phyloP scores from a whole-genome alignment of 2,797 vertebrate species.

The Sebastes umbrosus region DNA sequence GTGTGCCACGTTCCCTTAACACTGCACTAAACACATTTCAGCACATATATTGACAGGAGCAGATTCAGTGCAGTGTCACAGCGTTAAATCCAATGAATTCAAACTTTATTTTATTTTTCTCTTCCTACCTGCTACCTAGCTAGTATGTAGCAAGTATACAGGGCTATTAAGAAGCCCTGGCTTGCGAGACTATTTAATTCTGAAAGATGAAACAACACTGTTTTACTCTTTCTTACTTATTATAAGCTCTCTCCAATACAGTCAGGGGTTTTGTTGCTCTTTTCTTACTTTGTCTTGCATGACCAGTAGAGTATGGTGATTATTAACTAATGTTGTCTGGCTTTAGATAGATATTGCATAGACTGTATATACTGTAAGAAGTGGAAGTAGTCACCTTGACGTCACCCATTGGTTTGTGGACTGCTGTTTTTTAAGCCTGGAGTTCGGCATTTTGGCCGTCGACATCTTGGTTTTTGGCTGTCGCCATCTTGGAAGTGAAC shows the following conservation, averaged over 20 bases:
- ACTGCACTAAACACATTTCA: conserved; percentile 32
- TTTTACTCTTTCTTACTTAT: not conserved
- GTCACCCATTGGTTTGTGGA: too few relatives aligned
- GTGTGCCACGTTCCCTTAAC: conserved; percentile 45
- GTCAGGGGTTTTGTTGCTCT: not conserved
- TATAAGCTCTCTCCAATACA: too few relatives aligned
- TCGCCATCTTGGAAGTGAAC: too few relatives aligned
- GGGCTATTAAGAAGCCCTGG: not conserved
- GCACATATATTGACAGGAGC: conserved; percentile 45
- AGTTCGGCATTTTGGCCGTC: too few relatives aligned
- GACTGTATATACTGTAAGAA: too few relatives aligned
- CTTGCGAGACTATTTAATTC: not conserved
- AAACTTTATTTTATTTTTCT: conserved; percentile 2
- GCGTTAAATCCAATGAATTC: not conserved
- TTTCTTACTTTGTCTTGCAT: not conserved
- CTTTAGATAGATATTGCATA: not conserved
- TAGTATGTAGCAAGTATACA: not conserved
- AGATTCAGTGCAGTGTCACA: conserved; percentile 27
- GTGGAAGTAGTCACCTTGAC: too few relatives aligned
- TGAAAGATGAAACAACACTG: not conserved
- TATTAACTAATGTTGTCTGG: not conserved
- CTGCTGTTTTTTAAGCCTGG: too few relatives aligned
- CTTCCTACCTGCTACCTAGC: not conserved
- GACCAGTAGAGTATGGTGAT: not conserved
- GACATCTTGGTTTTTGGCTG: too few relatives aligned